phyloP scores from a whole-genome alignment of 2,113 vertebrate genomes.

The Beaufortia kweichowensis region DNA sequence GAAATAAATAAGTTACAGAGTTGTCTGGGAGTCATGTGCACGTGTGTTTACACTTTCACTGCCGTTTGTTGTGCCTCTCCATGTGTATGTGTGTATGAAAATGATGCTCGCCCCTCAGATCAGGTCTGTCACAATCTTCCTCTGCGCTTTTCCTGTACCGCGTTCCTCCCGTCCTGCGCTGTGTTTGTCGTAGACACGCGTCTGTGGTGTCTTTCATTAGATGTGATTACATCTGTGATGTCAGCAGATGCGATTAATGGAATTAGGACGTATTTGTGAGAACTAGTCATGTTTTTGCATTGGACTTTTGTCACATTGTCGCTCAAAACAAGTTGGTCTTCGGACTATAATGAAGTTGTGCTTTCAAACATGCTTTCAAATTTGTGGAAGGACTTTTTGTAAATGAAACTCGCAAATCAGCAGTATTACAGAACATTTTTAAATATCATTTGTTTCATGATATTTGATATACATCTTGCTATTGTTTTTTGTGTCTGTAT shows the following conservation, averaged over 20 bases:
- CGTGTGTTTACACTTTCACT: conserved; percentile 51
- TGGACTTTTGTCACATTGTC: neutral
- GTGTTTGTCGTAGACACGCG: conserved; percentile 55
- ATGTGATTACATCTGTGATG: conserved; percentile 52
- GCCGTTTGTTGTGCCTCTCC: conserved; percentile 33
- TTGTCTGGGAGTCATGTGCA: conserved; percentile 47
- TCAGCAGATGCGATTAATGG: conserved; percentile 50
- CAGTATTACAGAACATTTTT: too few species aligned
- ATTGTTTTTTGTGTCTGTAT: too few species aligned
- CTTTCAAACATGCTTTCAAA: too few species aligned
- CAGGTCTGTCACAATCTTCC: conserved; percentile 48
- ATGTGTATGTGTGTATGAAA: conserved; percentile 42
- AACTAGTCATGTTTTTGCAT: conserved; percentile 18
- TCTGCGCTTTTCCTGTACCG: conserved; percentile 4
- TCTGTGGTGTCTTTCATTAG: conserved; percentile 59
- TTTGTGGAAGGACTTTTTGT: too few species aligned
- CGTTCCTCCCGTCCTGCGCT: conserved; percentile 29
- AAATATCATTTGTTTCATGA: too few species aligned
- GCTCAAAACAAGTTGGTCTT: neutral
- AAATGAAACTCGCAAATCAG: too few species aligned
- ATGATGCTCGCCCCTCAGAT: conserved; percentile 56
- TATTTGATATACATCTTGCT: too few species aligned
- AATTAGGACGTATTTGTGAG: conserved; percentile 32
- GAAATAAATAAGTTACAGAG: conserved; percentile 59
- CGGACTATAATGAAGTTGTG: too few species aligned